Conservation (phyloP, 2,888 invertebrate species). For the Branchinecta sandiegonensis region DNA sequence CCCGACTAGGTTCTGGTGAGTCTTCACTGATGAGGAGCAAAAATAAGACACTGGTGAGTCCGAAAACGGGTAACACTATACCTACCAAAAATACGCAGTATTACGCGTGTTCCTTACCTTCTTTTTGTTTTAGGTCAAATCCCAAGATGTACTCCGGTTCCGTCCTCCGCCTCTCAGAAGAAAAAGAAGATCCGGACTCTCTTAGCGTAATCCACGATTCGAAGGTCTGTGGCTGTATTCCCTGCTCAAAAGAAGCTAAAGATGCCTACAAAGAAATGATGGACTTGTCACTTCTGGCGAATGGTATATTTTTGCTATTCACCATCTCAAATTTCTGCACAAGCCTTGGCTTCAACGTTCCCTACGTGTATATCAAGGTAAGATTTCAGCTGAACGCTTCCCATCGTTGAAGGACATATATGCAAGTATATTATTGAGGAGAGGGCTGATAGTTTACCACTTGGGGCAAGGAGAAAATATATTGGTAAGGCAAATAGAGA, state of each 20-base stretch:
- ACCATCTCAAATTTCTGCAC: constrained; percentile 85
- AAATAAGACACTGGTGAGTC: too few relatives aligned
- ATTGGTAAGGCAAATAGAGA: too few relatives aligned
- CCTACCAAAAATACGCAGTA: too few relatives aligned
- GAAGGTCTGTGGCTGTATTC: constrained; percentile 35
- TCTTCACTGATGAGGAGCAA: too few relatives aligned
- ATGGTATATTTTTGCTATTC: constrained; percentile 76
- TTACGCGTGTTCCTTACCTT: too few relatives aligned
- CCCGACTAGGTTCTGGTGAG: too few relatives aligned
- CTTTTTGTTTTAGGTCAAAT: constrained; percentile 28
- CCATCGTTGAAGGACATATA: too few relatives aligned
- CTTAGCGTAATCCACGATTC: constrained; percentile 26
- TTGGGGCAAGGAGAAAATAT: too few relatives aligned
- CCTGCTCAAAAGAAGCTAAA: constrained; percentile 52
- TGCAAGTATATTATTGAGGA: too few relatives aligned
- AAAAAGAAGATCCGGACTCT: constrained; percentile 23
- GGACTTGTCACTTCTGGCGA: constrained; percentile 64
- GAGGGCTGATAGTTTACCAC: too few relatives aligned
- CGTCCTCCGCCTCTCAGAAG: constrained; percentile 31
- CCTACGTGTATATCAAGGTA: constrained; percentile 67
- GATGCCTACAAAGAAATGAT: constrained; percentile 65
- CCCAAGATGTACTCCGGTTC: constrained; percentile 33
- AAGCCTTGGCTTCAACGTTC: constrained; percentile 85
- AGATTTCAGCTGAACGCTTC: constrained; percentile 27
- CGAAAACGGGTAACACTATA: too few relatives aligned